phyloP scores from a whole-genome alignment of 2,113 vertebrate species.

The Neolamprologus brichardi region DNA sequence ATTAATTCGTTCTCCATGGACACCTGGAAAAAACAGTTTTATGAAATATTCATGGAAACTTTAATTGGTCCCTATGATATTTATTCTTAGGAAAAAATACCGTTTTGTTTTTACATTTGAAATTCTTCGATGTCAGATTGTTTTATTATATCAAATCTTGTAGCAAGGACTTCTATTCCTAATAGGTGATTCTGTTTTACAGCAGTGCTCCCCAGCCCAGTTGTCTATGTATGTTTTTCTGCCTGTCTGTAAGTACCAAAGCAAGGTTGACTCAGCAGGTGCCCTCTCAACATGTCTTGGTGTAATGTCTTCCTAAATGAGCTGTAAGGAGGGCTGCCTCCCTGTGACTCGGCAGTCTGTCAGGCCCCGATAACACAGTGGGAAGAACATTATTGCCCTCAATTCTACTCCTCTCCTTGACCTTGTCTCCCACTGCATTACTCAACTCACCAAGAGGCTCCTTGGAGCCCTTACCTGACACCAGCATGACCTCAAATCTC shows the following conservation, averaged over 20 bases:
- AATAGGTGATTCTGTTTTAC: not conserved
- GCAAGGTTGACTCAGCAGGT: constrained; percentile 35
- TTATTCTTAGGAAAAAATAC: not conserved
- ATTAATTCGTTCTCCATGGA: not conserved
- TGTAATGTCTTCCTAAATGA: constrained; percentile 54
- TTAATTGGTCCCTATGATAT: not conserved
- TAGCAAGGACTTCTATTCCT: not conserved
- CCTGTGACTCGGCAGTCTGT: constrained; percentile 55
- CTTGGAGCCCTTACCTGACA: not conserved
- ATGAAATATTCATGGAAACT: not conserved
- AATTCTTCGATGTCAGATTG: not conserved
- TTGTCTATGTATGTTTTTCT: not conserved
- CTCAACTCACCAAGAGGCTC: constrained; percentile 2
- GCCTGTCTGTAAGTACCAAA: constrained; percentile 5
- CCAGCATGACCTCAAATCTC: not conserved
- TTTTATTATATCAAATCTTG: not conserved
- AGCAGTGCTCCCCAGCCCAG: not conserved
- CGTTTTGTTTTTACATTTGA: not conserved
- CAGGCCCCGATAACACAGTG: constrained; percentile 46
- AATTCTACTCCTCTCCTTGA: constrained; percentile 38
- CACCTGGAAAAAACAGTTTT: not conserved
- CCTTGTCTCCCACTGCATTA: constrained; percentile 41
- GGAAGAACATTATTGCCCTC: constrained; percentile 43
- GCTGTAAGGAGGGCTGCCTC: constrained; percentile 27
- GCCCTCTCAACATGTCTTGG: constrained; percentile 14